phyloP scores from a whole-genome alignment of 1,140 invertebrate genomes.

The Diplogasteroides magnus region DNA sequence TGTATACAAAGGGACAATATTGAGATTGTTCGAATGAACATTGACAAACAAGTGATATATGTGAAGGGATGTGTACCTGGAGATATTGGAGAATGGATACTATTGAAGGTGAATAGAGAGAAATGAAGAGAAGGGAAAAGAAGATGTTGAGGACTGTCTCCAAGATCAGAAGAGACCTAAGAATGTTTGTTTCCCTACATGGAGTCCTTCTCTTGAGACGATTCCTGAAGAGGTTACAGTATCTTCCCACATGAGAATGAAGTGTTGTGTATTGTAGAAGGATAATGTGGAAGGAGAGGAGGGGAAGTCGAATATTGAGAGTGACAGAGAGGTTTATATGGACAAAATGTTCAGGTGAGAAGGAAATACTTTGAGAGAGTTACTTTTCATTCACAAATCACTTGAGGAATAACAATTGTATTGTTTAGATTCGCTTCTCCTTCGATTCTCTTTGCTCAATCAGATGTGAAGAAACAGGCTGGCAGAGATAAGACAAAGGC shows the following conservation, averaged over 20 bases:
- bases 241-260: too few species aligned
- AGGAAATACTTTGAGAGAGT: too few species aligned
- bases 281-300: constrained; percentile 6
- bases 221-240: constrained; percentile 32
- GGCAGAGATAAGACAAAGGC: constrained; percentile 42
- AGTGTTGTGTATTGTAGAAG: too few species aligned
- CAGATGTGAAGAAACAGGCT: constrained; percentile 36
- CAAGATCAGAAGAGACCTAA: constrained; percentile 19
- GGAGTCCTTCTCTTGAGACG: constrained; percentile 27
- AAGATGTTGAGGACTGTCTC: constrained; percentile 39
- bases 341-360: constrained; percentile 34
- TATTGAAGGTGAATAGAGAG: constrained; percentile 41
- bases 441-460: constrained; percentile 45
- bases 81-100: constrained; percentile 40
- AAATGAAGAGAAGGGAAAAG: constrained; percentile 33
- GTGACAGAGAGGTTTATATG: constrained; percentile 36
- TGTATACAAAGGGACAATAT: neutral
- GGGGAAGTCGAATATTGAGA: constrained; percentile 14
- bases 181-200: constrained; percentile 40
- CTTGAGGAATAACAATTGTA: neutral
- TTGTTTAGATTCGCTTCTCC: constrained; percentile 35
- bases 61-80: constrained; percentile 46
- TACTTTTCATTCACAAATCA: neutral
- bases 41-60: constrained; percentile 52
- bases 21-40: constrained; percentile 47